phyloP scores from a whole-genome alignment of 2,888 invertebrate genomes.

The Tetrapedia diversipes region DNA sequence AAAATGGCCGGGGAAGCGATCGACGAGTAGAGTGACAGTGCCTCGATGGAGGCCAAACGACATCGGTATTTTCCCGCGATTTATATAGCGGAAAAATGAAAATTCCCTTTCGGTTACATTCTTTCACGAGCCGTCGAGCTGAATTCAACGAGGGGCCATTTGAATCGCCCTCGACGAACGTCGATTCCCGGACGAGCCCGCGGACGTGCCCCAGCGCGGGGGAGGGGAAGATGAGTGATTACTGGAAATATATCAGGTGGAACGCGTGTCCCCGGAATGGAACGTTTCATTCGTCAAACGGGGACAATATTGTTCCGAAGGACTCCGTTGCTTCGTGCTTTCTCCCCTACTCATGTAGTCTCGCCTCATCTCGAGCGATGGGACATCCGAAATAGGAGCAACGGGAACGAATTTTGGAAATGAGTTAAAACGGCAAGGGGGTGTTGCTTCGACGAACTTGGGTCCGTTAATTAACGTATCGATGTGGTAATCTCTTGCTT shows the following conservation, averaged over 20 bases:
- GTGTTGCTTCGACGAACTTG: no score
- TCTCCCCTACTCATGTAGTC: not conserved
- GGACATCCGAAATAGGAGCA: constrained; percentile 19
- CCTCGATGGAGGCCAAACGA: constrained; percentile 5
- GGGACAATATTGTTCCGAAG: constrained; percentile 42
- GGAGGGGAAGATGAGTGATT: constrained; percentile 34
- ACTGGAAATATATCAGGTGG: constrained; percentile 45
- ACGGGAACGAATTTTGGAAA: not conserved
- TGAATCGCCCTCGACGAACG: constrained; percentile 22
- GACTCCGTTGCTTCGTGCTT: not conserved
- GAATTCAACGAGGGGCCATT: constrained; percentile 36
- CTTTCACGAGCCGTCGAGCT: constrained; percentile 9
- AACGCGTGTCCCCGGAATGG: constrained; percentile 23
- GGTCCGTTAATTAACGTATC: no score
- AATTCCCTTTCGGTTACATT: constrained; percentile 38
- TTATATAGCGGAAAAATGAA: constrained; percentile 40
- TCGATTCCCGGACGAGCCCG: not conserved
- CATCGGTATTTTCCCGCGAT: constrained; percentile 25
- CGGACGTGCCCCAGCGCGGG: not conserved
- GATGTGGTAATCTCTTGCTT: no score
- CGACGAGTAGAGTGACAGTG: constrained; percentile 13
- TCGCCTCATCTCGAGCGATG: constrained; percentile 3
- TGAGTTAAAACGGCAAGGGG: no score
- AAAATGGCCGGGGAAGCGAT: not conserved
- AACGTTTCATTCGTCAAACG: constrained; percentile 49